These are phyloP conservation scores for Myripristis murdjan DNA, from an alignment of 2,797 vertebrate species.

Conservation along the genomic window DNA sequence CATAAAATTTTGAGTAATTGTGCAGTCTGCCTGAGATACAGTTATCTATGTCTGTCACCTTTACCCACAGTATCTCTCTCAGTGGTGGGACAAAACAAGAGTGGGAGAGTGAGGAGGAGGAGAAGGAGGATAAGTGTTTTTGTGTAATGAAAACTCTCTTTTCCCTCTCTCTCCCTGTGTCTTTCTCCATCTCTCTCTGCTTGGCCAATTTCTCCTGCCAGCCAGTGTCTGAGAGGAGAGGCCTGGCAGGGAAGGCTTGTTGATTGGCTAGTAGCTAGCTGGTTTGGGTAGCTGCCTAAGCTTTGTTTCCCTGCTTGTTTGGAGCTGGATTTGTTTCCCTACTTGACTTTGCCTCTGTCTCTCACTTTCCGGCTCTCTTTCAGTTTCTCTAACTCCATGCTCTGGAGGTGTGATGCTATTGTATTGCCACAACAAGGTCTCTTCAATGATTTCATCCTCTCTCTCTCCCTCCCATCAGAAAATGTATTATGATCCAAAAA, in stretches of 20 bases:
- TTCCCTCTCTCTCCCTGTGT: conserved; percentile 49
- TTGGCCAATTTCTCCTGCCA: conserved; percentile 70
- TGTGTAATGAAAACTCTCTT: conserved; percentile 76
- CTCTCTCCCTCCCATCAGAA: background rate
- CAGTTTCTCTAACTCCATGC: conserved; percentile 34
- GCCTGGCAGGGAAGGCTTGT: conserved; percentile 68
- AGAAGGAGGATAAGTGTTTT: conserved; percentile 68
- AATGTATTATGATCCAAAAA: conserved; percentile 14
- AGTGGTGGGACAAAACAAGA: conserved; percentile 57
- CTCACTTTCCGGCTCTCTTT: conserved; percentile 47
- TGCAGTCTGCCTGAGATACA: conserved; percentile 69
- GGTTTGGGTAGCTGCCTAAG: conserved; percentile 74
- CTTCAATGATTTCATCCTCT: conserved; percentile 31
- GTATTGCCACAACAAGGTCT: background rate
- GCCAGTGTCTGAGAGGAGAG: conserved; percentile 66
- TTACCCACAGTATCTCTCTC: conserved; percentile 60
- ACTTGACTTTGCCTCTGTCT: conserved; percentile 67
- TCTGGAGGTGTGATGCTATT: conserved; percentile 18
- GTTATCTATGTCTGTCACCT: conserved; percentile 77
- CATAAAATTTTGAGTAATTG: conserved; percentile 73
- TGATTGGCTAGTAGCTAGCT: conserved; percentile 68
- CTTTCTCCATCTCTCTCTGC: conserved; percentile 61
- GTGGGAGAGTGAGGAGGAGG: conserved; percentile 30
- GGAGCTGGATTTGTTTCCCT: conserved; percentile 75
- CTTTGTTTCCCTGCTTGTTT: conserved; percentile 76